Evolutionary conservation across 2,113 vertebrate genomes (phyloP).

Genomic region (Oryzias woworae): DNA sequence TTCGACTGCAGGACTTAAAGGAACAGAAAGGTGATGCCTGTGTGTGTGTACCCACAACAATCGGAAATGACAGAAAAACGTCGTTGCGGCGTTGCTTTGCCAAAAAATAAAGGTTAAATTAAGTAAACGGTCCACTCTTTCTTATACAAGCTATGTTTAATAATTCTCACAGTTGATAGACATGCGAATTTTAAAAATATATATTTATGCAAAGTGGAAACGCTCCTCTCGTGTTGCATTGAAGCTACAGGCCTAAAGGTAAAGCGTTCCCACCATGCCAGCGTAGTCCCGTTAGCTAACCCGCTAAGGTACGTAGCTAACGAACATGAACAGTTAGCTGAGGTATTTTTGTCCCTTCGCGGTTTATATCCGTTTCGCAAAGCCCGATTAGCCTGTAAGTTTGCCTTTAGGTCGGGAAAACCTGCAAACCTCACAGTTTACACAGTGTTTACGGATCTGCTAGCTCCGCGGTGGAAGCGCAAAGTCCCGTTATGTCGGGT

Average conservation of each 20-base stretch:
- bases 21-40: conserved; percentile 54
- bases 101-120: conserved; percentile 1
- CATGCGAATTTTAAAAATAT: no score
- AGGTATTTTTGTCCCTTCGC: background rate
- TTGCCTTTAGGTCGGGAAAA: no score
- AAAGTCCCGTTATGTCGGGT: conserved; percentile 58
- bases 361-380: no score
- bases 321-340: background rate
- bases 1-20: conserved; percentile 12
- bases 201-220: no score
- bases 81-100: conserved; percentile 19
- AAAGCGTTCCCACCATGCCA: conserved; percentile 39
- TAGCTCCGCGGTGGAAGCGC: background rate
- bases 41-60: background rate
- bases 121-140: background rate
- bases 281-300: conserved; percentile 64
- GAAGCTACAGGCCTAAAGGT: conserved; percentile 42
- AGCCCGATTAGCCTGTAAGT: background rate
- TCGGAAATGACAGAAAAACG: background rate
- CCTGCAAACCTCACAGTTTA: no score
- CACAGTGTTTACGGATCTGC: no score
- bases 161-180: no score
- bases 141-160: background rate
- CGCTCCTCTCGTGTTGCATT: background rate
- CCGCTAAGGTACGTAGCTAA: conserved; percentile 38